Conservation (phyloP, 2,888 invertebrate species). For the Tromatobia lineatoria region DNA sequence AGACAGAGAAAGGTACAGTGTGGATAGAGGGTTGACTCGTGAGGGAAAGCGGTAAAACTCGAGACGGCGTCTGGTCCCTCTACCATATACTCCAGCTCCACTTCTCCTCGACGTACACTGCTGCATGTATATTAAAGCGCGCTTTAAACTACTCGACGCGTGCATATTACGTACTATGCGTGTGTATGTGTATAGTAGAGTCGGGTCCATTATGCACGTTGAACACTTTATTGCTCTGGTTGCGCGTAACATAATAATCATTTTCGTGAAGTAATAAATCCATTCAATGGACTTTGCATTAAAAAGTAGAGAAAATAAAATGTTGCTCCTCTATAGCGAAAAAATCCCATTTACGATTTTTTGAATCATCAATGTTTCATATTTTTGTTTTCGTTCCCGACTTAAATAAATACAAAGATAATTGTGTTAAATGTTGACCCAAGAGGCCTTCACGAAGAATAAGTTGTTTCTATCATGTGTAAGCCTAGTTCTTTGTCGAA, state of each 20-base stretch:
- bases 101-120: slow-evolving; percentile 42
- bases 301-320: not conserved
- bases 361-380: not conserved
- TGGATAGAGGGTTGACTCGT: slow-evolving; percentile 68
- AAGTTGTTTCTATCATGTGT: too few relatives aligned
- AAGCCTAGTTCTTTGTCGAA: too few relatives aligned
- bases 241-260: slow-evolving; percentile 68
- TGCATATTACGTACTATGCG: slow-evolving; percentile 4
- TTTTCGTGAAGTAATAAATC: slow-evolving; percentile 17
- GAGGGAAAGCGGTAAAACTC: slow-evolving; percentile 76
- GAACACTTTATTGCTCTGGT: slow-evolving; percentile 72
- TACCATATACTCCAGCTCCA: slow-evolving; percentile 34
- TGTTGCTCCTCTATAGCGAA: not conserved
- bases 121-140: slow-evolving; percentile 71
- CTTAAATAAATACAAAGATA: too few relatives aligned
- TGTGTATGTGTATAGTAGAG: not conserved
- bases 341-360: slow-evolving; percentile 3
- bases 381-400: too few relatives aligned
- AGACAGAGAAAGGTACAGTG: slow-evolving; percentile 38
- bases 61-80: slow-evolving; percentile 51
- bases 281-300: not conserved
- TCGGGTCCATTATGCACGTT: slow-evolving; percentile 34
- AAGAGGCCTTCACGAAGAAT: too few relatives aligned
- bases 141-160: slow-evolving; percentile 59
- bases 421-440: too few relatives aligned